Conservation (phyloP, 2,888 invertebrate species). For the Tortricodes alternella region DNA sequence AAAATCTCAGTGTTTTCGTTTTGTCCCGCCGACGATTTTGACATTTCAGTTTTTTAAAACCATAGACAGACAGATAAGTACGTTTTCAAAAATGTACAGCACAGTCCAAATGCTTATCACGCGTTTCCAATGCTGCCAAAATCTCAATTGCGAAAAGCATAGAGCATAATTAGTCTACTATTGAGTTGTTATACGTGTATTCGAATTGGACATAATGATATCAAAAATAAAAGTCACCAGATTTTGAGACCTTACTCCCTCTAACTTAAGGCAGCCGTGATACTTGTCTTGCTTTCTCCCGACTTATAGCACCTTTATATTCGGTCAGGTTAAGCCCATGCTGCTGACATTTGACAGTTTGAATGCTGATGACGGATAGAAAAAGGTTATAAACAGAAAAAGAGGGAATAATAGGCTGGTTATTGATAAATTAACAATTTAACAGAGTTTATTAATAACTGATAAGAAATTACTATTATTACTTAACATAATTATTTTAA, state of each 20-base stretch:
- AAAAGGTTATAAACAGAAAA: conserved; percentile 80
- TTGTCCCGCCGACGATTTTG: conserved; percentile 23
- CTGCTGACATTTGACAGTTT: conserved; percentile 79
- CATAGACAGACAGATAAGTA: not conserved
- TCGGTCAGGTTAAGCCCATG: conserved; percentile 46
- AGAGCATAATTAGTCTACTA: not conserved
- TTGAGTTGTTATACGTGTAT: not conserved
- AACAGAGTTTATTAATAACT: conserved; percentile 12
- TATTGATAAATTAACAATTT: conserved; percentile 34
- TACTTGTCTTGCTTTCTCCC: not conserved
- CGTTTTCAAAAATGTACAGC: not conserved
- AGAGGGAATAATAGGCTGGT: conserved; percentile 72
- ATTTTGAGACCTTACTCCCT: not conserved
- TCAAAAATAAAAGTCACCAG: not conserved
- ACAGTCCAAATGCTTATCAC: not conserved
- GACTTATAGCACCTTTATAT: not conserved
- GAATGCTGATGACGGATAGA: conserved; percentile 82
- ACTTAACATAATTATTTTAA: conserved; percentile 50
- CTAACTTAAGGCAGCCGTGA: not conserved
- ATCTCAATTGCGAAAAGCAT: not conserved
- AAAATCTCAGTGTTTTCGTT: conserved; percentile 16
- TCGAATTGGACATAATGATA: not conserved
- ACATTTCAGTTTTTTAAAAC: not conserved
- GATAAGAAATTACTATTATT: conserved; percentile 33
- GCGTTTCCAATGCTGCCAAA: not conserved